A percentile compares a stretch with the other conserved stretches of the same genome.
phyloP scores from a whole-genome alignment of 2,113 vertebrate species.

The Percopsis transmontana region DNA sequence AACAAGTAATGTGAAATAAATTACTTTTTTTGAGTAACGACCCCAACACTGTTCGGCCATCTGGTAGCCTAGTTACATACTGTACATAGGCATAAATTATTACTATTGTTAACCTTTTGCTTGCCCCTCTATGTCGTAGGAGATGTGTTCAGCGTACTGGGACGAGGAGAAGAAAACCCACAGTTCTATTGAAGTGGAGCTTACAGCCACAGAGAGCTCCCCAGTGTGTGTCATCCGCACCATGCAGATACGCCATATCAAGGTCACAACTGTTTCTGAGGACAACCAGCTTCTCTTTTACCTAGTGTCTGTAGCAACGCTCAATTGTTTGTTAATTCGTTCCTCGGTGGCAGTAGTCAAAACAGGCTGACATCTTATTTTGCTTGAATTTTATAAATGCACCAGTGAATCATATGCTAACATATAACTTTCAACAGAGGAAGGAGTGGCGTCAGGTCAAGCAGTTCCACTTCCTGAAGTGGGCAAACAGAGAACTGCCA shows the following conservation, averaged over 20 bases:
- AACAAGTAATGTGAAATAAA: no score
- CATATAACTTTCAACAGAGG: conserved; percentile 74
- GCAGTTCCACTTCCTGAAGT: conserved; percentile 88
- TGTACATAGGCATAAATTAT: background rate
- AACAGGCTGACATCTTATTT: background rate
- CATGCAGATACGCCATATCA: conserved; percentile 83
- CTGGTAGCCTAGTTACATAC: conserved; percentile 2
- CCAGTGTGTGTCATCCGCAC: conserved; percentile 76
- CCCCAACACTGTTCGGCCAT: no score
- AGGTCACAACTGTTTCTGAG: conserved; percentile 74
- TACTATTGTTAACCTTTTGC: background rate
- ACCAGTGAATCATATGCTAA: background rate
- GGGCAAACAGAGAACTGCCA: conserved; percentile 80
- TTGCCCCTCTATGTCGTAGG: conserved; percentile 38
- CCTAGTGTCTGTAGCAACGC: no score
- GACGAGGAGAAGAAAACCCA: conserved; percentile 77
- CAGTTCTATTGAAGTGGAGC: conserved; percentile 81
- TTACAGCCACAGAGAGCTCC: conserved; percentile 66
- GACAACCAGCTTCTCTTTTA: no score
- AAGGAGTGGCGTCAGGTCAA: conserved; percentile 83
- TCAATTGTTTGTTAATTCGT: no score
- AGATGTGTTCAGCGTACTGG: conserved; percentile 85
- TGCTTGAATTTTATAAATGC: background rate
- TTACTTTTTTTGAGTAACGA: no score
- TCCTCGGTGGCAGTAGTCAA: no score